phyloP scores from a whole-genome alignment of 2,113 vertebrate genomes.

The Hystrix brachyura region DNA sequence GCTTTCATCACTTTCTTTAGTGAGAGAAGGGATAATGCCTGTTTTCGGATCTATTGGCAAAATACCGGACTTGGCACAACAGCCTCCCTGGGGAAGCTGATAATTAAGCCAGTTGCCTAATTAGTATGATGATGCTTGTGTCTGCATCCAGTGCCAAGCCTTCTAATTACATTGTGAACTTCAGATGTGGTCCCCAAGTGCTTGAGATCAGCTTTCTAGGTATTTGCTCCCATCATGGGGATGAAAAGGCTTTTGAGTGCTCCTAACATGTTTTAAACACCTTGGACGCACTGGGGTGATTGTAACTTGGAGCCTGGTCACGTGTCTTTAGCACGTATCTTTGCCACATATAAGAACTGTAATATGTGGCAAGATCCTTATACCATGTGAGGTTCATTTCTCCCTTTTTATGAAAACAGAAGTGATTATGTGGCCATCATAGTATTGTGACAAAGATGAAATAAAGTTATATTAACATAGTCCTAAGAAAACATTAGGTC shows the following conservation, averaged over 20 bases:
- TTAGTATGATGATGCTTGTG: not conserved
- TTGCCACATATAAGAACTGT: not conserved
- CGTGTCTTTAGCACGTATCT: not conserved
- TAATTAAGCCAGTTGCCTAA: slow-evolving; percentile 54
- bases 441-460: not conserved
- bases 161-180: slow-evolving; percentile 16
- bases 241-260: not conserved
- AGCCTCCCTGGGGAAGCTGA: slow-evolving; percentile 32
- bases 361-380: not conserved
- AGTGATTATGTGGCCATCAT: not conserved
- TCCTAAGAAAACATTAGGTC: not conserved
- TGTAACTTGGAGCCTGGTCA: not conserved
- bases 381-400: not conserved
- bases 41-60: not conserved
- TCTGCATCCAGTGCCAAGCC: not conserved
- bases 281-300: not conserved
- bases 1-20: not conserved
- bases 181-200: not conserved
- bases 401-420: not conserved
- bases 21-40: slow-evolving; percentile 9
- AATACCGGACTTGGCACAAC: not conserved
- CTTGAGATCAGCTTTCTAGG: slow-evolving; percentile 56
- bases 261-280: not conserved
- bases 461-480: not conserved
- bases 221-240: not conserved